Base-by-base conservation (phyloP, 2,888 invertebrate species). In the Tenthredo scrophulariae region DNA sequence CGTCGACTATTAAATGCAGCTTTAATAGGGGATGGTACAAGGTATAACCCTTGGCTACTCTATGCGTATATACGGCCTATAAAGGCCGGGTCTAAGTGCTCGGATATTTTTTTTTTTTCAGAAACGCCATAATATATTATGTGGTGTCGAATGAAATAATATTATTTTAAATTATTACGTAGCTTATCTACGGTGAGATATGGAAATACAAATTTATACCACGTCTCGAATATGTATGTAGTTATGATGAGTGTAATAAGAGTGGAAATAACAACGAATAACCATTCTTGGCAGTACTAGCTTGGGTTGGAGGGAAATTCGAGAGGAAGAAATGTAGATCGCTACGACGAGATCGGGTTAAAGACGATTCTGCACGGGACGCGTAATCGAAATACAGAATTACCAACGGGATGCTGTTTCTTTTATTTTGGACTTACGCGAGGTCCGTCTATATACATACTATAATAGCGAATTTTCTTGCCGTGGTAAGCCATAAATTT, bases 231-330 rank as follows among this genome's bases (percentile, higher is more conserved):
- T 62, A 80, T 40, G 22, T 5, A 80, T 54, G 54, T 54, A n/a
- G 18, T 4, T 18, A 54, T 54, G 37, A 80, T 40, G 62, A 37
- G 62, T 58, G 80, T 58, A 37, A 80, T 40, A 50, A 62, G 62
- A 80, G 80, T 40, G 37, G 62, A 62, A 80, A 80, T 62, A 62
- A 80, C 62, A 37, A 29, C 5, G 62, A 40, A 80, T 80, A 80
- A 62, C 62, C 40, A 62, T 80, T 80, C 58, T 58, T 40, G 62
- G 80, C 40, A 37, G 6, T 80, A 33, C 46, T 77, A 29, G 33
- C n/a, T 29, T 4, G 15, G 22, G 18, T 33, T 7, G 26, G n/a
- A 37, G 22, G 9, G 62, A 80, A 22, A 80, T 26, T 80, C 58
- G 33, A 62, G 50, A 62, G 0, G 13, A 40, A 40, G 18, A 22